Base-by-base conservation (phyloP, 2,797 vertebrate species). In the Megaceryle alcyon region DNA sequence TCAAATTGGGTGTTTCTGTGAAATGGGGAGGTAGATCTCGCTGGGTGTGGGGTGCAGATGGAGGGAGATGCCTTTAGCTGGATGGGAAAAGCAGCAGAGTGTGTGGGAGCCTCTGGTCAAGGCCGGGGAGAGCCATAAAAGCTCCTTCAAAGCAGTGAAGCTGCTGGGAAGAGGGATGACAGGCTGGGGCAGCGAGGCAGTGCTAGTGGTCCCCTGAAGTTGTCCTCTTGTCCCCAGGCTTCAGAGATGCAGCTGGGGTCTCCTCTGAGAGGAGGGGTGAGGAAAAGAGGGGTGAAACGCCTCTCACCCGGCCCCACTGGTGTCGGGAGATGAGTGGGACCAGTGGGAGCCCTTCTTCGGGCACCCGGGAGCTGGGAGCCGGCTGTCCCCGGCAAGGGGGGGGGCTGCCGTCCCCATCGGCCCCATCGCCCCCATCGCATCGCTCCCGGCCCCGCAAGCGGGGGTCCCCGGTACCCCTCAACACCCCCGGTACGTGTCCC, bases 71-170 rank as follows among this genome's bases (percentile, higher is more conserved):
- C n/a, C 16, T 44, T 39, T 14, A 21, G 41, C 46, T 3, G 28
- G 22, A 5, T 0, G 12, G 29, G 70, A 10, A 18, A 61, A 61
- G 31, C 4, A 0, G 8, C 37, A 1, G 86, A 54, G 14, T 23
- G 56, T 1, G 56, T 10, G 3, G 48, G 61, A 84, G 26, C 51
- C 68, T 54, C 43, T 0, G 17, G 48, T 46, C 57, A 37, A 78
- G 81, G 90, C 87, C 26, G 1, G 54, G 35, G 39, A 2, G 66
- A 68, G 48, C 2, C 3, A 6, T 3, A 12, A 60, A 64, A 85
- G 48, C 85, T 26, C 87, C 43, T 59, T 29, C 15, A 56, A 31
- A 84, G 69, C 77, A 3, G 44, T 3, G 49, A 29, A 49, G 1
- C 3, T 2, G 35, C 37, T 21, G 71, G 35, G 39, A 39, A 69